Evolutionary conservation across 2,113 vertebrate genomes (phyloP).

Genomic region (Phyllostomus discolor): DNA sequence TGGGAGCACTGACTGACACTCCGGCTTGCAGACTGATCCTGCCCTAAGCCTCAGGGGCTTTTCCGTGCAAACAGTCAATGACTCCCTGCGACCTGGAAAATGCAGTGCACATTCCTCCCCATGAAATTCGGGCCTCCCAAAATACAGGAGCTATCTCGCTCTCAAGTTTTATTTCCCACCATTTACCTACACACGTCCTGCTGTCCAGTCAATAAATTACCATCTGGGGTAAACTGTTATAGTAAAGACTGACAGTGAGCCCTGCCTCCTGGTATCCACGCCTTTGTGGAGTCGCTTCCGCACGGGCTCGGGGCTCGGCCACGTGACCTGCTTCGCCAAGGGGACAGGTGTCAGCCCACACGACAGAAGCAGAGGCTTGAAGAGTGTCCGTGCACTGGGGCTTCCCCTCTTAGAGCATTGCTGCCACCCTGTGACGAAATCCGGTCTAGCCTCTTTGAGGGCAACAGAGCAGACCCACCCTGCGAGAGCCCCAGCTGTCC

Average conservation of each 20-base stretch:
- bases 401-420: background rate
- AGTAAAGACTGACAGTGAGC: background rate
- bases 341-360: background rate
- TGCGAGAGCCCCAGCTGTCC: background rate
- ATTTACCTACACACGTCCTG: background rate
- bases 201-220: background rate
- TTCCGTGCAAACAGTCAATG: background rate
- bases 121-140: background rate
- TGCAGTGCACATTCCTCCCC: background rate
- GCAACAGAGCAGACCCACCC: fast-evolving
- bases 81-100: background rate
- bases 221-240: background rate
- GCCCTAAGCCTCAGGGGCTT: background rate
- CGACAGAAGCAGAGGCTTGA: background rate
- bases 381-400: background rate
- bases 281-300: background rate
- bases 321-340: background rate
- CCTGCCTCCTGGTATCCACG: too few species aligned
- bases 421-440: background rate
- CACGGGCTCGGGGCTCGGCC: background rate
- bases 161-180: background rate
- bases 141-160: background rate
- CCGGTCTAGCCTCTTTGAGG: background rate
- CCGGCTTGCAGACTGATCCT: background rate
- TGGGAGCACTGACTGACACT: background rate